phyloP scores from a whole-genome alignment of 2,888 invertebrate genomes.

The Epistrophe grossulariae region DNA sequence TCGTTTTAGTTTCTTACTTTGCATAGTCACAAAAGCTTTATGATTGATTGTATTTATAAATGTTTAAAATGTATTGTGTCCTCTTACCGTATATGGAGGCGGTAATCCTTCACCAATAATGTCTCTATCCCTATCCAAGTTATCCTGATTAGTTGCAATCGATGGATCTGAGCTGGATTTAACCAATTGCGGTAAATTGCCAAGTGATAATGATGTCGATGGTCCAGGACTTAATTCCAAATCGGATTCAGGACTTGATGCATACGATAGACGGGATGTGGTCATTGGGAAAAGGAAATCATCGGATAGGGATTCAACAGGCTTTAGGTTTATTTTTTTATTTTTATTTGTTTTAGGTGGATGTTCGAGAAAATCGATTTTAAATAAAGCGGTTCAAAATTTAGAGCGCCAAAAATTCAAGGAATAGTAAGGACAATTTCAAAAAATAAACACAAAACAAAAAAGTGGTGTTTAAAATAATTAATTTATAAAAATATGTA shows the following conservation, averaged over 20 bases:
- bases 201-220: slow-evolving; percentile 86
- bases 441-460: slow-evolving; percentile 56
- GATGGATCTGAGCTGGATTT: slow-evolving; percentile 97
- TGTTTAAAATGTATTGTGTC: slow-evolving; percentile 76
- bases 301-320: slow-evolving; percentile 97
- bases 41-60: slow-evolving; percentile 55
- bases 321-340: slow-evolving; percentile 86
- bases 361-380: slow-evolving; percentile 45
- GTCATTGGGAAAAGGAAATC: slow-evolving; percentile 99
- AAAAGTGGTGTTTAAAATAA: slow-evolving; percentile 51
- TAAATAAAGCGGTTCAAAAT: slow-evolving; percentile 57
- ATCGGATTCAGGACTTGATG: slow-evolving; percentile 98
- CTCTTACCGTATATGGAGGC: slow-evolving; percentile 93
- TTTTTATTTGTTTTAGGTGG: slow-evolving; percentile 57
- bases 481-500: slow-evolving; percentile 57
- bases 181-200: slow-evolving; percentile 86
- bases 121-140: slow-evolving; percentile 88
- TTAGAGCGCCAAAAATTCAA: slow-evolving; percentile 56
- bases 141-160: slow-evolving; percentile 96
- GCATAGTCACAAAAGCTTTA: slow-evolving; percentile 38
- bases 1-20: slow-evolving; percentile 16
- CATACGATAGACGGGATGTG: slow-evolving; percentile 96
- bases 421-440: slow-evolving; percentile 32
- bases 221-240: slow-evolving; percentile 93
- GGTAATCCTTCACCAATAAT: slow-evolving; percentile 88